Conservation (phyloP, 2,797 vertebrate genomes). For the Acrossocheilus fasciatus region DNA sequence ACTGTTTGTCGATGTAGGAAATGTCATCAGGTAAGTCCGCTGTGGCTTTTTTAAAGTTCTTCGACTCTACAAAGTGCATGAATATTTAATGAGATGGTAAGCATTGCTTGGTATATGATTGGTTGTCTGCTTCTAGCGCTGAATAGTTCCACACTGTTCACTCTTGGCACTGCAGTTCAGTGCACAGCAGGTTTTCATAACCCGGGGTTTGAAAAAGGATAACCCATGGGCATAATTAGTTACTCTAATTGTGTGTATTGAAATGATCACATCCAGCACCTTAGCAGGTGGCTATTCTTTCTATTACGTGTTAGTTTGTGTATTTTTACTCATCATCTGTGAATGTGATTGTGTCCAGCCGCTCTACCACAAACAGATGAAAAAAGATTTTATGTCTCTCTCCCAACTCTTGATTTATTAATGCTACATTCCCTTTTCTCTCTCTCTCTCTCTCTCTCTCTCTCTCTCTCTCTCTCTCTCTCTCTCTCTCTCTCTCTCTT, state of each 20-base stretch:
- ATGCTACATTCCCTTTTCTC: constrained; percentile 42
- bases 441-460: constrained; percentile 43
- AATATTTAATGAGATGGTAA: neutral
- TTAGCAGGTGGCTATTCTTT: constrained; percentile 23
- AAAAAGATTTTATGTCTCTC: constrained; percentile 25
- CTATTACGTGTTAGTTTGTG: neutral
- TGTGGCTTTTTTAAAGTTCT: neutral
- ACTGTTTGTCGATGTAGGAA: neutral
- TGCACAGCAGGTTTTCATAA: neutral
- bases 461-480: constrained; percentile 37
- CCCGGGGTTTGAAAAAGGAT: neutral
- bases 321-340: neutral
- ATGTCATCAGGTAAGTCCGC: neutral
- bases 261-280: constrained; percentile 11
- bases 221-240: constrained; percentile 16
- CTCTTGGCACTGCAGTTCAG: constrained; percentile 19
- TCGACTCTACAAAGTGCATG: neutral
- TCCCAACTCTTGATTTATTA: constrained; percentile 44
- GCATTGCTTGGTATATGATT: constrained; percentile 12
- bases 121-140: constrained; percentile 14
- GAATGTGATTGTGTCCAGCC: neutral
- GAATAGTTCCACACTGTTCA: constrained; percentile 18
- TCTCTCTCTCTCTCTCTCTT: neutral
- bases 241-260: neutral
- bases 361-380: constrained; percentile 7